These are phyloP conservation scores for Mellilla xanthometata DNA, from an alignment of 2,888 invertebrate species.

Conservation along the genomic window DNA sequence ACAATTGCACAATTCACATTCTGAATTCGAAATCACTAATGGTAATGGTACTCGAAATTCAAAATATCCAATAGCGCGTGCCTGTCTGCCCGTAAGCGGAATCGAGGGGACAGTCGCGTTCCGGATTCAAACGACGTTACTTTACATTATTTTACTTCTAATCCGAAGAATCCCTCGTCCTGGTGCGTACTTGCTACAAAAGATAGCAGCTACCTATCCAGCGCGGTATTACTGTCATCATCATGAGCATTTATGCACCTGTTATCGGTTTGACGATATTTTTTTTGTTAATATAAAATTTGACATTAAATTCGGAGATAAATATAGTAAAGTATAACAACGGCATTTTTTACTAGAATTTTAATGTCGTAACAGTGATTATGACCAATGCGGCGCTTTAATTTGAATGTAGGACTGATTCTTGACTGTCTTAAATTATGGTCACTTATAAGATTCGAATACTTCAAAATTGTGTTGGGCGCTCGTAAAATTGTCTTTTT, in stretches of 20 bases:
- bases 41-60: constrained; percentile 63
- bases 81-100: constrained; percentile 45
- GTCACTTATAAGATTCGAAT: constrained; percentile 36
- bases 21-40: constrained; percentile 64
- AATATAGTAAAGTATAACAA: too few species aligned
- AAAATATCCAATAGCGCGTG: constrained; percentile 58
- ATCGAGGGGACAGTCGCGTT: constrained; percentile 44
- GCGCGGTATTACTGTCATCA: too few species aligned
- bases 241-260: too few species aligned
- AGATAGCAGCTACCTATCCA: too few species aligned
- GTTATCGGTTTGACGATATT: too few species aligned
- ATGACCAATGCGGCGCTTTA: constrained; percentile 23
- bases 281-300: too few species aligned
- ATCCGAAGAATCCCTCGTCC: too few species aligned
- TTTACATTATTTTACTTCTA: constrained; percentile 29
- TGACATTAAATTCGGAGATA: too few species aligned
- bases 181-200: too few species aligned
- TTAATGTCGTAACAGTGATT: constrained; percentile 16
- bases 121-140: constrained; percentile 51
- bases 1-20: constrained; percentile 66
- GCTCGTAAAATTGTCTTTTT: constrained; percentile 54
- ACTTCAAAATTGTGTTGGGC: constrained; percentile 33
- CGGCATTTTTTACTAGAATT: constrained; percentile 7
- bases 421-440: constrained; percentile 32
- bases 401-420: constrained; percentile 27